Percentiles rank a stretch among this genome's conserved stretches.
These are phyloP conservation scores for Xiphophorus maculatus DNA, from an alignment of 2,113 vertebrate species.

Conservation along the genomic window DNA sequence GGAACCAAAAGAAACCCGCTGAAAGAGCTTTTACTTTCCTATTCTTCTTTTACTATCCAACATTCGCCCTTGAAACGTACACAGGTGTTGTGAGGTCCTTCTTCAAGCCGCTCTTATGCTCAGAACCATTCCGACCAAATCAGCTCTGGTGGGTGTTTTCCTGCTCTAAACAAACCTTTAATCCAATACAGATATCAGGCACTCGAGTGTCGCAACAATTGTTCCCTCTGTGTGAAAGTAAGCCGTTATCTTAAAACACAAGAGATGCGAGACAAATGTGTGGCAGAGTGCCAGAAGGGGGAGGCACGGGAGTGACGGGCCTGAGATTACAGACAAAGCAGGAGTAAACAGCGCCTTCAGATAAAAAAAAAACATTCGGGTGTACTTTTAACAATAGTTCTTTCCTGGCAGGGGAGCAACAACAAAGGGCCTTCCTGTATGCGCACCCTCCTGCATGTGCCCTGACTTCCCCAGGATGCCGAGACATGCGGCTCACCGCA, in stretches of 20 bases:
- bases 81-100: slow-evolving; percentile 39
- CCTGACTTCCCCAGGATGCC: slow-evolving; percentile 76
- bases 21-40: slow-evolving; percentile 38
- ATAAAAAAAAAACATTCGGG: slow-evolving; percentile 69
- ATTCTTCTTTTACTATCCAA: slow-evolving; percentile 20
- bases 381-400: slow-evolving; percentile 77
- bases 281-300: slow-evolving; percentile 66
- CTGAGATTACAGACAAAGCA: slow-evolving; percentile 72
- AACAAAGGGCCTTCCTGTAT: slow-evolving; percentile 80
- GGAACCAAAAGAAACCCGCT: slow-evolving; percentile 15
- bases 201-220: slow-evolving; percentile 72
- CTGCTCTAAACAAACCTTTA: slow-evolving; percentile 62
- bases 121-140: slow-evolving; percentile 60
- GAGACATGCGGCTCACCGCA: slow-evolving; percentile 72
- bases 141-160: slow-evolving; percentile 54
- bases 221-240: slow-evolving; percentile 74
- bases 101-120: slow-evolving; percentile 24
- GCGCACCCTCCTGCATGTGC: slow-evolving; percentile 74
- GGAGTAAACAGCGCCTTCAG: slow-evolving; percentile 71
- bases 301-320: slow-evolving; percentile 49
- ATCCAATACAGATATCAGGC: slow-evolving; percentile 71
- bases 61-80: slow-evolving; percentile 7
- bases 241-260: slow-evolving; percentile 66
- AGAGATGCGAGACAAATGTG: slow-evolving; percentile 72
- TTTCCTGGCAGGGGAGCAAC: slow-evolving; percentile 78